Evolutionary conservation across 37 sponge, comb jelly and placozoan genomes (phyloP).

Genomic region (Theonella swinhoei): DNA sequence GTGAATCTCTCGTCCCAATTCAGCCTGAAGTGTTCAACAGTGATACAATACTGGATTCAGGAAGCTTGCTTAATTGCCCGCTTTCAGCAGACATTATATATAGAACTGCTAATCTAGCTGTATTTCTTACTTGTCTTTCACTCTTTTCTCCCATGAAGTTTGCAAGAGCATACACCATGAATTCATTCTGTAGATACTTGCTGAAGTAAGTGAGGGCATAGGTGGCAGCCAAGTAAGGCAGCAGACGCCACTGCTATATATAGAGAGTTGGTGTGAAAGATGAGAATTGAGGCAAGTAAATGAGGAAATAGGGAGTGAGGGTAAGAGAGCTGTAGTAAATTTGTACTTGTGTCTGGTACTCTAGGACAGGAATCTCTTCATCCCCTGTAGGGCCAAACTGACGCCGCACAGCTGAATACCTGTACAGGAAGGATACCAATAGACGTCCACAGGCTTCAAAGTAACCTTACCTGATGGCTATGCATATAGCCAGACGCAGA

Average conservation of each 20-base stretch:
- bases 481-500: slow-evolving; percentile 40
- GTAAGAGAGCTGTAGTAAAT: neutral
- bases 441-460: neutral
- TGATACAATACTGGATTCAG: neutral
- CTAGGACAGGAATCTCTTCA: slow-evolving; percentile 81
- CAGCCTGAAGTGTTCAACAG: slow-evolving; percentile 40
- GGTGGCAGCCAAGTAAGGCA: slow-evolving; percentile 77
- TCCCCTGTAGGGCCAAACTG: slow-evolving; percentile 83
- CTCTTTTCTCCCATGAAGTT: slow-evolving; percentile 48
- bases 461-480: slow-evolving; percentile 59
- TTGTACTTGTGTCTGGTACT: slow-evolving; percentile 86
- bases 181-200: slow-evolving; percentile 30
- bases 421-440: slow-evolving; percentile 1
- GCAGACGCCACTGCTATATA: slow-evolving; percentile 81
- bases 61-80: neutral
- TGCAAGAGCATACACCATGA: slow-evolving; percentile 27
- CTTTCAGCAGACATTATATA: neutral
- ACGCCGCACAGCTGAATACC: slow-evolving; percentile 84
- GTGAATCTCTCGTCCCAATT: slow-evolving; percentile 83
- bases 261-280: neutral
- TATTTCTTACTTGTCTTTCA: slow-evolving; percentile 30
- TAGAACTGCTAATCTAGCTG: neutral
- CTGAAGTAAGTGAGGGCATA: slow-evolving; percentile 46
- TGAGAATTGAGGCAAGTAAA: neutral
- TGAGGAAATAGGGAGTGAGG: neutral